These are phyloP conservation scores for Apodemus agrarius DNA, from an alignment of 2,797 vertebrate genomes.

Conservation along the genomic window DNA sequence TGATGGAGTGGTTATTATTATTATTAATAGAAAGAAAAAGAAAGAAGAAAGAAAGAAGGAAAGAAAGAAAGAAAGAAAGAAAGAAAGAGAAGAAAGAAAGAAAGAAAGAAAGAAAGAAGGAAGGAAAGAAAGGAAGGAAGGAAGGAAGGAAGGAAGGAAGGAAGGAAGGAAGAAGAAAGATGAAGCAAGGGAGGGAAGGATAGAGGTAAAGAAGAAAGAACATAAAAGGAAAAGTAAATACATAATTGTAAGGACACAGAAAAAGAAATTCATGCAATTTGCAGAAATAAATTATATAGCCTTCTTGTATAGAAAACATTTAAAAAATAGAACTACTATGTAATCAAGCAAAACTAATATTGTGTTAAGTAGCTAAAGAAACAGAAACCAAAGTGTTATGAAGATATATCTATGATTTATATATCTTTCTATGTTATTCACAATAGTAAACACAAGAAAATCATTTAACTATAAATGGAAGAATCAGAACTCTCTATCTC, in stretches of 20 bases:
- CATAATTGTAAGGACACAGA: too few species aligned
- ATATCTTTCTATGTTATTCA: not conserved
- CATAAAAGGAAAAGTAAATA: too few species aligned
- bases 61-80: too few species aligned
- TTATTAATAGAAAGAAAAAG: not conserved
- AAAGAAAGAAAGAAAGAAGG: not conserved
- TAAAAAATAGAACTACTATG: not conserved
- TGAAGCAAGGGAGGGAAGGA: too few species aligned
- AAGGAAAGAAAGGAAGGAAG: too few species aligned
- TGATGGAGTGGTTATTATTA: not conserved
- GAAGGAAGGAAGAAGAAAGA: not conserved
- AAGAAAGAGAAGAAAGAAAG: too few species aligned
- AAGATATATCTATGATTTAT: not conserved
- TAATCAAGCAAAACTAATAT: not conserved
- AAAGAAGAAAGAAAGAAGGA: too few species aligned
- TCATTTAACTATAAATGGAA: not conserved
- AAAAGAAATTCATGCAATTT: too few species aligned
- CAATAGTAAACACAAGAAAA: not conserved
- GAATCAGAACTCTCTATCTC: not conserved
- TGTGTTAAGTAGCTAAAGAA: not conserved
- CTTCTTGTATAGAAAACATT: not conserved
- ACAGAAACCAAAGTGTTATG: not conserved
- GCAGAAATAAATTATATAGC: not conserved
- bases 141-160: not conserved
- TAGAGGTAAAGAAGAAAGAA: too few species aligned